Conservation (phyloP, 1,140 invertebrate species). For the Halyomorpha halys region DNA sequence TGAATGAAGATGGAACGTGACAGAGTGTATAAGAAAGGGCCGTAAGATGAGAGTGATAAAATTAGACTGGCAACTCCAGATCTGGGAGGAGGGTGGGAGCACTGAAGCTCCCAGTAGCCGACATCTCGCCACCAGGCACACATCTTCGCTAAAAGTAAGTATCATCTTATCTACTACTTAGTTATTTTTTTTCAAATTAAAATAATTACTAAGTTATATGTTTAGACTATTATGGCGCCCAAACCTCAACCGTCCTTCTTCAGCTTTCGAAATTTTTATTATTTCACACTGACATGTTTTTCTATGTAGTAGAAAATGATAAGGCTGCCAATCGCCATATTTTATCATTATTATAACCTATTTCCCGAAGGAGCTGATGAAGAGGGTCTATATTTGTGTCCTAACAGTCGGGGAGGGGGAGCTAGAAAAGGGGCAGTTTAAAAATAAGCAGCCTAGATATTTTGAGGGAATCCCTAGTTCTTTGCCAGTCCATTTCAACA, state of each 20-base stretch:
- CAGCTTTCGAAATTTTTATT: background rate
- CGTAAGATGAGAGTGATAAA: slow-evolving; percentile 7
- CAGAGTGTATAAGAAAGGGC: slow-evolving; percentile 3
- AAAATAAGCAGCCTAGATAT: too few relatives aligned
- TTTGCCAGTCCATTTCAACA: too few relatives aligned
- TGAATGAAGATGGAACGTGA: slow-evolving; percentile 5
- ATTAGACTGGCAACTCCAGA: background rate
- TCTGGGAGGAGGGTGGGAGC: background rate
- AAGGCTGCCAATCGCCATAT: too few relatives aligned
- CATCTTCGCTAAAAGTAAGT: background rate
- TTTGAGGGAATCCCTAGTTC: too few relatives aligned
- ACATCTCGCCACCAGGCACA: background rate
- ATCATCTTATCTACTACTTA: background rate
- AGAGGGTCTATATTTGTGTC: too few relatives aligned
- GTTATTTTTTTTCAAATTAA: background rate
- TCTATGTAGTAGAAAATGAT: background rate
- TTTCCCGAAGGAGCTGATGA: too few relatives aligned
- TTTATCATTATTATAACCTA: too few relatives aligned
- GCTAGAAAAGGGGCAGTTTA: too few relatives aligned
- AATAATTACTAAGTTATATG: background rate
- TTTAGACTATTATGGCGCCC: background rate
- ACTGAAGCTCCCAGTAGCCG: background rate
- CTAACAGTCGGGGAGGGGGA: too few relatives aligned
- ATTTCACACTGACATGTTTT: background rate
- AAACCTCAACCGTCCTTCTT: background rate